These are phyloP conservation scores for Holacanthus passer DNA, from an alignment of 2,113 vertebrate genomes.

Conservation along the genomic window DNA sequence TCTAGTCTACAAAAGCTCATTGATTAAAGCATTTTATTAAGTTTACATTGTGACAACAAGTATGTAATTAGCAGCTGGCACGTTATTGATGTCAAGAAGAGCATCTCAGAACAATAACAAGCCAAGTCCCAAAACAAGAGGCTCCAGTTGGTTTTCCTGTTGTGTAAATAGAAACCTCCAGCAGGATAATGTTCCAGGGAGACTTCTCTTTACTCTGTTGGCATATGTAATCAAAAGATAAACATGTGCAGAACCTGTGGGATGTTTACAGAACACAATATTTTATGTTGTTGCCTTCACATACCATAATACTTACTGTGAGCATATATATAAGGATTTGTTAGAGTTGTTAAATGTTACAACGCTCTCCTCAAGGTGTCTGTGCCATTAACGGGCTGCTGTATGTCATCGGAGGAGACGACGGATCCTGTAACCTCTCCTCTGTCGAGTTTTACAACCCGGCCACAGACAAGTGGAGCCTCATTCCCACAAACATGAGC, in stretches of 20 bases:
- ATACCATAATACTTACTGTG: too few relatives aligned
- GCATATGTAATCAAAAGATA: too few relatives aligned
- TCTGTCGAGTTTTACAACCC: constrained; percentile 97
- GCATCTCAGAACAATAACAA: neutral
- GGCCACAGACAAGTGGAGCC: constrained; percentile 93
- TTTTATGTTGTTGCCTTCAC: neutral
- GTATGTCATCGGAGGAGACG: constrained; percentile 96
- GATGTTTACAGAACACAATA: too few relatives aligned
- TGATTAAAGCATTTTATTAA: neutral
- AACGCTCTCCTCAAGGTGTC: constrained; percentile 85
- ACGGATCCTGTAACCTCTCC: constrained; percentile 95
- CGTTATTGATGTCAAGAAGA: neutral
- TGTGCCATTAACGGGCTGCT: constrained; percentile 95
- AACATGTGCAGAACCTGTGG: too few relatives aligned
- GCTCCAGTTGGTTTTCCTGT: too few relatives aligned
- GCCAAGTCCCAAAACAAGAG: neutral
- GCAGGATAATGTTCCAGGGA: too few relatives aligned
- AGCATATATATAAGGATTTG: neutral
- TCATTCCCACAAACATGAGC: constrained; percentile 96
- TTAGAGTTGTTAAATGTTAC: neutral
- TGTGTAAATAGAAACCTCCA: too few relatives aligned
- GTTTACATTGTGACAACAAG: neutral
- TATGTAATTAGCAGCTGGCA: neutral
- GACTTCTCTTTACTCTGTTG: too few relatives aligned
- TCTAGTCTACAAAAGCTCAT: neutral